These are phyloP conservation scores for Stenodema calcarata DNA, from an alignment of 2,888 invertebrate genomes.

Conservation along the genomic window DNA sequence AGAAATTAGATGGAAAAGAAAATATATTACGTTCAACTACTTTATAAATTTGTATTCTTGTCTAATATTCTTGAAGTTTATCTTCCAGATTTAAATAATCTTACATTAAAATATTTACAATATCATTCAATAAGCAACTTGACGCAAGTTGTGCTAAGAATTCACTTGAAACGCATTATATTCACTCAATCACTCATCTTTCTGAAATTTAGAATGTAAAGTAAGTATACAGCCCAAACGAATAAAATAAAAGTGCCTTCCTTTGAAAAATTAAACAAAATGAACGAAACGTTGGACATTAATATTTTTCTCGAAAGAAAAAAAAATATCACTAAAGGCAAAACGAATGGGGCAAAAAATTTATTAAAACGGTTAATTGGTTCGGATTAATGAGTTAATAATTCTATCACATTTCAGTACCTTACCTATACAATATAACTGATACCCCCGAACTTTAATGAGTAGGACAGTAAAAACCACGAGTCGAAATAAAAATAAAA, in stretches of 20 bases:
- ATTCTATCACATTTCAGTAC: conserved; percentile 17
- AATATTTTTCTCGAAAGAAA: not conserved
- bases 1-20: conserved; percentile 2
- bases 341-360: not conserved
- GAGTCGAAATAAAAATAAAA: not conserved
- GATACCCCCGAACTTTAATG: not conserved
- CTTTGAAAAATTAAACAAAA: not conserved
- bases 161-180: conserved; percentile 18
- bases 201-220: conserved; percentile 26
- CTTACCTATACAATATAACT: not conserved
- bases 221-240: conserved; percentile 32
- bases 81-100: conserved; percentile 1
- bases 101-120: conserved; percentile 33
- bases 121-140: conserved; percentile 26
- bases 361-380: not conserved
- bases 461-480: not conserved
- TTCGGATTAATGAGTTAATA: conserved; percentile 12
- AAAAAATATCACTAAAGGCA: not conserved
- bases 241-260: not conserved
- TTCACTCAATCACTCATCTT: not conserved
- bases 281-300: not conserved
- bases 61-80: conserved; percentile 9
- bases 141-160: conserved; percentile 21
- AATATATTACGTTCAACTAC: conserved; percentile 15
- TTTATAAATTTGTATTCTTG: conserved; percentile 2